phyloP scores from a whole-genome alignment of 2,113 vertebrate genomes.

The Apeltes quadracus region DNA sequence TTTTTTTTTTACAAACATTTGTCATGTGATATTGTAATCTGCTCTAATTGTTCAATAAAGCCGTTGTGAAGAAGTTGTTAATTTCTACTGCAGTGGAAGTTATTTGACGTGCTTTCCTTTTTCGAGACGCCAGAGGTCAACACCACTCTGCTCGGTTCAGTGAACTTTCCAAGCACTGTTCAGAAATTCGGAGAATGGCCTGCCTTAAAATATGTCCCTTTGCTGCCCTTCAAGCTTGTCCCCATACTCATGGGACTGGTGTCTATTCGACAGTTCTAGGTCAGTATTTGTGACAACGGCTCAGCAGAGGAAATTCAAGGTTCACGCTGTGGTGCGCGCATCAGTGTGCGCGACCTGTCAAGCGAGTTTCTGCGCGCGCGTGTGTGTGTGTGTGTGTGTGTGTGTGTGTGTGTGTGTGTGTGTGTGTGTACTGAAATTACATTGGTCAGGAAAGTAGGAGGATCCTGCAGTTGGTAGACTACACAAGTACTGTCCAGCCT shows the following conservation, averaged over 20 bases:
- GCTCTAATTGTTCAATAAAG: neutral
- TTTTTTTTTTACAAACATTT: slow-evolving; percentile 69
- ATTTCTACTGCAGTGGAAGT: neutral
- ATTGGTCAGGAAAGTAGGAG: slow-evolving; percentile 71
- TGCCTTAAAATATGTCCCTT: too few relatives aligned
- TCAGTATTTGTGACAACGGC: slow-evolving; percentile 12
- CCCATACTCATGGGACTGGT: neutral
- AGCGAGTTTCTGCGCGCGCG: slow-evolving; percentile 1
- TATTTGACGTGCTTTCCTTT: slow-evolving; percentile 17
- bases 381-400: neutral
- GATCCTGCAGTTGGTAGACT: slow-evolving; percentile 13
- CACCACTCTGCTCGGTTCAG: neutral
- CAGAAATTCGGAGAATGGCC: neutral
- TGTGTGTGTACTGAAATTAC: slow-evolving; percentile 24
- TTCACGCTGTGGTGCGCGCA: slow-evolving; percentile 41
- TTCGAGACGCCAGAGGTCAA: neutral
- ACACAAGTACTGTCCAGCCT: neutral
- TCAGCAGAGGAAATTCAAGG: slow-evolving; percentile 25
- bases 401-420: neutral
- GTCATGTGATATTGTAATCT: neutral
- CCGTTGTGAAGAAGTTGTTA: too few relatives aligned
- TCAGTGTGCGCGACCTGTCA: slow-evolving; percentile 50
- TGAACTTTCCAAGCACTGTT: neutral
- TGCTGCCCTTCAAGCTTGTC: neutral
- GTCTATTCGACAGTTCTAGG: neutral